Evolutionary conservation across 1,140 invertebrate species (phyloP).

Genomic region (Drosophila murphyi): DNA sequence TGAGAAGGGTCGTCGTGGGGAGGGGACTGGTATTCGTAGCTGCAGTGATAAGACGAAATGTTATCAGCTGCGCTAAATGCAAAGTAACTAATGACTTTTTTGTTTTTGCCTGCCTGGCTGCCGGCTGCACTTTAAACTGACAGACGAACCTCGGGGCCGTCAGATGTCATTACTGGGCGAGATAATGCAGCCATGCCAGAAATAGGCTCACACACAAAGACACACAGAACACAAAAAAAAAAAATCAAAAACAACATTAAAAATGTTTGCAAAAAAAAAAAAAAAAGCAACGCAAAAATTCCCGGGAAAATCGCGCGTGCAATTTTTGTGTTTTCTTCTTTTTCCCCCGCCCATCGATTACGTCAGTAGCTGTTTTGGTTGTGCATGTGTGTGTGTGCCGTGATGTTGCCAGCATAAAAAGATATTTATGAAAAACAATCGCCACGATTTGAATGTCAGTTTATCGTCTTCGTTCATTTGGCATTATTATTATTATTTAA

Average conservation of each 20-base stretch:
- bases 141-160: slow-evolving; percentile 42
- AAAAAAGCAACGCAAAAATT: slow-evolving; percentile 11
- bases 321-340: slow-evolving; percentile 41
- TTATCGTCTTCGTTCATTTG: slow-evolving; percentile 24
- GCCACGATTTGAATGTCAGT: slow-evolving; percentile 2
- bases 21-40: neutral
- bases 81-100: slow-evolving; percentile 68
- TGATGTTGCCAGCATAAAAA: slow-evolving; percentile 11
- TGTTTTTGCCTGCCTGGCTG: slow-evolving; percentile 37
- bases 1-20: neutral
- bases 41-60: slow-evolving; percentile 38
- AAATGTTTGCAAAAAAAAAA: neutral
- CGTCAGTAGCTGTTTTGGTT: slow-evolving; percentile 62
- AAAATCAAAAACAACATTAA: slow-evolving; percentile 21
- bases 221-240: slow-evolving; percentile 48
- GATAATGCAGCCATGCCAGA: slow-evolving; percentile 60
- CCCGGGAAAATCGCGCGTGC: slow-evolving; percentile 76
- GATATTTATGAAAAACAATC: slow-evolving; percentile 27
- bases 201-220: neutral
- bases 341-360: slow-evolving; percentile 71
- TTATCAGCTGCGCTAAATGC: slow-evolving; percentile 77
- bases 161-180: slow-evolving; percentile 71
- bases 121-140: slow-evolving; percentile 63
- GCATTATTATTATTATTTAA: slow-evolving; percentile 54
- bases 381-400: slow-evolving; percentile 22